Evolutionary conservation across 2,797 vertebrate genomes (phyloP), one percentile per base, ranked within the genome.

Genomic region (Hoplostethus mediterraneus): DNA sequence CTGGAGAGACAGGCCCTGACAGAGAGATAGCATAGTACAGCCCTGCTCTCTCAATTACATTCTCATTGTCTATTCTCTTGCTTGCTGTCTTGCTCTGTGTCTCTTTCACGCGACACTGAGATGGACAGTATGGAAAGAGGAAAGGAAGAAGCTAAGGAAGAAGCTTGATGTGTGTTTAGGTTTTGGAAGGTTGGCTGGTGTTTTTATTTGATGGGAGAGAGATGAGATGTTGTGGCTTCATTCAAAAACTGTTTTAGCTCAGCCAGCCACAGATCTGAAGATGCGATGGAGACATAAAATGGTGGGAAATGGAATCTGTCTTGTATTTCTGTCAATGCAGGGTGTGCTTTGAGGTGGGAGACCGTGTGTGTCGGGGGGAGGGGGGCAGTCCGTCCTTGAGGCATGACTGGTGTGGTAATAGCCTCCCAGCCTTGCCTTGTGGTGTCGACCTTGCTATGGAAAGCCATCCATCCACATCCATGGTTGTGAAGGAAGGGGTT

Each of bases 401-500:
- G 71, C 89, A 87, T 92, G 91, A 90, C 86, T 80, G 44, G 83
- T 1, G 58, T 89, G 72, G 60, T 90, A 91, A 91, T 90, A 62
- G 72, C 78, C 67, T 84, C 47, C 61, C 75, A 75, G 75, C 70
- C 69, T 76, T 51, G 40, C 62, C 52, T 86, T 4, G 2, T 9
- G 56, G 45, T 82, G 78, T 82, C 25, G 17, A 78, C 77, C 82
- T 79, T 53, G 40, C 81, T 79, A 33, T 3, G 0, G 54, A 21
- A 79, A 74, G 28, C 45, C 75, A 85, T 88, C 74, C 68, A 81
- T 86, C 74, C 59, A 76, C 72, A 69, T 86, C 65, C 80, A 63
- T 48, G 71, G 76, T 55, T 51, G 44, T 63, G 49, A 67, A 28
- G 61, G 44, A 75, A 61, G 10, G n/a, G 49, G 38, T 31, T 60